phyloP scores from a whole-genome alignment of 2,888 invertebrate species.

The Nomada lathburiana region DNA sequence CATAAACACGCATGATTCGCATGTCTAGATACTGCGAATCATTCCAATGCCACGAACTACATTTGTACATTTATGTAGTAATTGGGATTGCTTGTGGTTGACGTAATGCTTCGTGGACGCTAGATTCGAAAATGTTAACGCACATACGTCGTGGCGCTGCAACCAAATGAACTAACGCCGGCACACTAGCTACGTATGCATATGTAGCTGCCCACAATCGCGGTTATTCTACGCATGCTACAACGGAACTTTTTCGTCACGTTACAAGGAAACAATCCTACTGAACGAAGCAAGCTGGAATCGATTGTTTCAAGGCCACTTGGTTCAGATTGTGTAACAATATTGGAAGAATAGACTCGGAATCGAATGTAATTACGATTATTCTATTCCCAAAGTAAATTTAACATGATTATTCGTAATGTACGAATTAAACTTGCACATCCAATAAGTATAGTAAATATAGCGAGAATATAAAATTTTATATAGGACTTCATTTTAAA shows the following conservation, averaged over 20 bases:
- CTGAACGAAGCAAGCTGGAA: neutral
- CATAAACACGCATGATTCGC: constrained; percentile 14
- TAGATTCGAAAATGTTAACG: constrained; percentile 8
- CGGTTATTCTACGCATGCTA: neutral
- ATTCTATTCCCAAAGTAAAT: constrained; percentile 21
- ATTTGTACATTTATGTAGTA: constrained; percentile 6
- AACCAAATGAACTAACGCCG: neutral
- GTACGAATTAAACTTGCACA: neutral
- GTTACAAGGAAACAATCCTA: neutral
- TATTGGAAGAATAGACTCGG: constrained; percentile 18
- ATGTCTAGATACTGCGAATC: constrained; percentile 8
- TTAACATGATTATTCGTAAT: constrained; percentile 12
- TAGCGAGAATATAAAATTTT: too few relatives aligned
- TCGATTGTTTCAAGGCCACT: constrained; percentile 55
- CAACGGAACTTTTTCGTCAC: neutral
- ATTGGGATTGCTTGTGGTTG: constrained; percentile 57
- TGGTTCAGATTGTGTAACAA: constrained; percentile 36
- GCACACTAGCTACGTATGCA: neutral
- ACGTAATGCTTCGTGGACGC: constrained; percentile 47
- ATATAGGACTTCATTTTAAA: constrained; percentile 8
- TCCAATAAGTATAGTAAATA: neutral
- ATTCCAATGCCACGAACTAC: constrained; percentile 20
- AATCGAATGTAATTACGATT: neutral
- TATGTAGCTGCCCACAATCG: neutral
- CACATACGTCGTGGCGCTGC: neutral